Evolutionary conservation across 2,113 vertebrate species (phyloP).

Genomic region (Lampris megalopsis): DNA sequence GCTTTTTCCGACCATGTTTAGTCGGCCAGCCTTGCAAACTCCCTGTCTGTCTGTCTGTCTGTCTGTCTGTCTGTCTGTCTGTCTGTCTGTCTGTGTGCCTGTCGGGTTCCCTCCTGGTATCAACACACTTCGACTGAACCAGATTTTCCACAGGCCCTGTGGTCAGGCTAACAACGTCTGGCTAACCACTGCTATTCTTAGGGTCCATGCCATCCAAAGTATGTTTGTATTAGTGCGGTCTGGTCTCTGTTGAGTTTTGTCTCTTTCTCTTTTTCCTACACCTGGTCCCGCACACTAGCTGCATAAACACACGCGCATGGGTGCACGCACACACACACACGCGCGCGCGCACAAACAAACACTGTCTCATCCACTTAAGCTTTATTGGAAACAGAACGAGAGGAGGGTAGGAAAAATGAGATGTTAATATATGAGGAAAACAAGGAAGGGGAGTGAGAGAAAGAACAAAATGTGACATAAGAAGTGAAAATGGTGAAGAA

Average conservation of each 20-base stretch:
- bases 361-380: constrained; percentile 39
- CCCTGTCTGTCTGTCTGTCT: constrained; percentile 33
- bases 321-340: constrained; percentile 2
- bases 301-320: not conserved
- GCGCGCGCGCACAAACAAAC: not conserved
- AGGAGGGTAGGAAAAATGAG: constrained; percentile 7
- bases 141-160: constrained; percentile 56
- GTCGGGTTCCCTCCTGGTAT: constrained; percentile 64
- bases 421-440: constrained; percentile 23
- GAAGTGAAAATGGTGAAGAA: not conserved
- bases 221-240: constrained; percentile 41
- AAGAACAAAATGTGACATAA: not conserved
- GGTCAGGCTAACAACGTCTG: constrained; percentile 47
- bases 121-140: constrained; percentile 45
- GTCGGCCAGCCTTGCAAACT: not conserved
- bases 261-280: constrained; percentile 45
- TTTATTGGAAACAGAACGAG: constrained; percentile 28
- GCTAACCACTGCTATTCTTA: constrained; percentile 48
- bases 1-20: constrained; percentile 25
- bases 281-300: constrained; percentile 32
- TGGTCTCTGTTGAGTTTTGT: constrained; percentile 26
- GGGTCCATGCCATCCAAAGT: constrained; percentile 18
- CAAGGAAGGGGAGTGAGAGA: not conserved
- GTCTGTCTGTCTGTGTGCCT: constrained; percentile 53
- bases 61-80: constrained; percentile 55